These are phyloP conservation scores for Papilio polytes DNA, from an alignment of 1,140 invertebrate genomes.

Conservation along the genomic window DNA sequence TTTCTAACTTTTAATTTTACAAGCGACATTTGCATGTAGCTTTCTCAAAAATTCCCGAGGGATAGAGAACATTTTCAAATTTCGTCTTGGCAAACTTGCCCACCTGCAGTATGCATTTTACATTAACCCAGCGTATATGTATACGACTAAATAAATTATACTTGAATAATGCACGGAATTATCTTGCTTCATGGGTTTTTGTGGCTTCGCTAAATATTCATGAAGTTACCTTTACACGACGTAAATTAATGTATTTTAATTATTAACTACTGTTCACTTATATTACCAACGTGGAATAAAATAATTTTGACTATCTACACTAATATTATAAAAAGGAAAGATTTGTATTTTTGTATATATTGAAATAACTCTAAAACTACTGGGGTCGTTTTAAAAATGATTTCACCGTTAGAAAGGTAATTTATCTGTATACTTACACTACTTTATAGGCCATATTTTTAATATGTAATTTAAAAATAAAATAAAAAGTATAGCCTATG, in stretches of 20 bases:
- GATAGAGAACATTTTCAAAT: conserved; percentile 60
- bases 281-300: too few relatives aligned
- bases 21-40: conserved; percentile 55
- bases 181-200: conserved; percentile 27
- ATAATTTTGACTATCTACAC: too few relatives aligned
- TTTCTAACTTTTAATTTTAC: conserved; percentile 57
- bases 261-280: neutral
- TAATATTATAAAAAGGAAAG: too few relatives aligned
- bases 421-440: too few relatives aligned
- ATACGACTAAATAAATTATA: conserved; percentile 35
- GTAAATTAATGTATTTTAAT: neutral
- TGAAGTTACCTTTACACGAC: neutral
- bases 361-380: too few relatives aligned
- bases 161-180: conserved; percentile 26
- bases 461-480: too few relatives aligned
- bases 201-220: conserved; percentile 18
- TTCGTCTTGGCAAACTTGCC: conserved; percentile 59
- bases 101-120: conserved; percentile 73
- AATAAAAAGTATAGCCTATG: too few relatives aligned
- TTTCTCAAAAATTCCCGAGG: conserved; percentile 48
- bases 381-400: too few relatives aligned
- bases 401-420: too few relatives aligned
- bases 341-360: too few relatives aligned
- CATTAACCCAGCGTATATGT: conserved; percentile 50
- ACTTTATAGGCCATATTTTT: too few relatives aligned